Evolutionary conservation across 2,888 invertebrate genomes (phyloP).

Genomic region (Tribolium freemani): DNA sequence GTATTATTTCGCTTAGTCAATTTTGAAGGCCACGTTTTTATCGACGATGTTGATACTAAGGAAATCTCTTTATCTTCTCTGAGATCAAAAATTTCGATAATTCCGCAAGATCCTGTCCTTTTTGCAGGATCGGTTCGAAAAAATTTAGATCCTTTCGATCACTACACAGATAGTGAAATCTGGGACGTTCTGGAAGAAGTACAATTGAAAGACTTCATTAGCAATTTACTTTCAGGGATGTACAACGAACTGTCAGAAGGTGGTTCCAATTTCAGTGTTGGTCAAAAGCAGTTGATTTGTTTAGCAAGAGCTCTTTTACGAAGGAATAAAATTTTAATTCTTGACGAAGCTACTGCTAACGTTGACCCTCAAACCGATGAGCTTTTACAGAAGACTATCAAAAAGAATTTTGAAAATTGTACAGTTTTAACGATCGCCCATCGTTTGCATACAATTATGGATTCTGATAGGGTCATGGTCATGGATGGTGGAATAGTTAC

Average conservation of each 20-base stretch:
- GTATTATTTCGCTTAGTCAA: conserved; percentile 86
- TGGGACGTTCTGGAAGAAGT: conserved; percentile 88
- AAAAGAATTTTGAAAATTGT: conserved; percentile 78
- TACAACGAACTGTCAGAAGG: conserved; percentile 79
- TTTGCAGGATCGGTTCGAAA: conserved; percentile 86
- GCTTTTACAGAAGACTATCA: conserved; percentile 80
- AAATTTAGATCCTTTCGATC: conserved; percentile 88
- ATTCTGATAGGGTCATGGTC: conserved; percentile 82
- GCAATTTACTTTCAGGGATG: conserved; percentile 72
- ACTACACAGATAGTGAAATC: conserved; percentile 79
- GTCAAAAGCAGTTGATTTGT: conserved; percentile 77
- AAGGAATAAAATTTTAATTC: conserved; percentile 43
- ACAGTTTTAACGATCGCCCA: conserved; percentile 87
- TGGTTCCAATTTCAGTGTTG: conserved; percentile 59
- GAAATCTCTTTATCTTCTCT: conserved; percentile 79
- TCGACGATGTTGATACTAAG: conserved; percentile 80
- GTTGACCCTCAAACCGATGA: conserved; percentile 82
- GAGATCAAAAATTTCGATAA: conserved; percentile 80
- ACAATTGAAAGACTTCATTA: conserved; percentile 77
- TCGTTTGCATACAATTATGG: conserved; percentile 85
- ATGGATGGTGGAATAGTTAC: conserved; percentile 80
- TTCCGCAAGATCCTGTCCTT: conserved; percentile 84
- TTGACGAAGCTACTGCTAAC: conserved; percentile 82
- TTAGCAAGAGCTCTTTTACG: conserved; percentile 73
- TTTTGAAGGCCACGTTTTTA: conserved; percentile 79